A percentile compares a stretch with the other conserved stretches of the same genome.
Evolutionary conservation across 64 coral and sea anemone species (phyloP).

Genomic region (Dendronephthya gigantea): DNA sequence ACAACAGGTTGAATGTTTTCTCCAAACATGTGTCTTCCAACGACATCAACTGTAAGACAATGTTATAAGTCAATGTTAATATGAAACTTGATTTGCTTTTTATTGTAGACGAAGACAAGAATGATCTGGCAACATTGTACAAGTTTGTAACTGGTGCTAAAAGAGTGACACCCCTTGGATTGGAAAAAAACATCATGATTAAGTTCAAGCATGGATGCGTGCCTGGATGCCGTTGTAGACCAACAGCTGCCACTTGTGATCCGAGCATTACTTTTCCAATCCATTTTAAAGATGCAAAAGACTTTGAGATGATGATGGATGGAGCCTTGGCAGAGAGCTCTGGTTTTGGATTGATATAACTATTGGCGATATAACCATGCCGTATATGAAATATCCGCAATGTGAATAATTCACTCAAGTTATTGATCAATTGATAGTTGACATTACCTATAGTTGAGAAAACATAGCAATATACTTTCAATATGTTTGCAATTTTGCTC

Average conservation of each 20-base stretch:
- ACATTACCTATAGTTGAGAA: too few relatives aligned
- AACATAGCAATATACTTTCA: too few relatives aligned
- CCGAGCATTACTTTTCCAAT: not conserved
- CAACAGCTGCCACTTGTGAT: constrained; percentile 2
- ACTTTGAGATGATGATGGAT: not conserved
- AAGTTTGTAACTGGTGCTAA: not conserved
- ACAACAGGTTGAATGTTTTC: not conserved
- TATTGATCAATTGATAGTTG: too few relatives aligned
- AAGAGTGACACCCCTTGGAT: not conserved
- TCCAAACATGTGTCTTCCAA: not conserved
- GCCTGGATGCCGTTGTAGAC: not conserved
- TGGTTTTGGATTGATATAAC: not conserved
- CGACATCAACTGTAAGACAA: not conserved
- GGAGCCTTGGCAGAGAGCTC: not conserved
- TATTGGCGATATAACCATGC: too few relatives aligned
- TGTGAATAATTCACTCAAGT: too few relatives aligned
- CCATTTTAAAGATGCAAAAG: not conserved
- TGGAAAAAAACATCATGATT: not conserved
- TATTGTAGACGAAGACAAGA: not conserved
- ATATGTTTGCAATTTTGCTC: too few relatives aligned
- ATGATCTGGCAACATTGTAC: not conserved
- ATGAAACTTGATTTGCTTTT: not conserved
- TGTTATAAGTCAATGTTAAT: not conserved
- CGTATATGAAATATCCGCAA: too few relatives aligned
- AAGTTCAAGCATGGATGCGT: not conserved